phyloP scores from a whole-genome alignment of 1,140 invertebrate species.

The Pachypsylla venusta region DNA sequence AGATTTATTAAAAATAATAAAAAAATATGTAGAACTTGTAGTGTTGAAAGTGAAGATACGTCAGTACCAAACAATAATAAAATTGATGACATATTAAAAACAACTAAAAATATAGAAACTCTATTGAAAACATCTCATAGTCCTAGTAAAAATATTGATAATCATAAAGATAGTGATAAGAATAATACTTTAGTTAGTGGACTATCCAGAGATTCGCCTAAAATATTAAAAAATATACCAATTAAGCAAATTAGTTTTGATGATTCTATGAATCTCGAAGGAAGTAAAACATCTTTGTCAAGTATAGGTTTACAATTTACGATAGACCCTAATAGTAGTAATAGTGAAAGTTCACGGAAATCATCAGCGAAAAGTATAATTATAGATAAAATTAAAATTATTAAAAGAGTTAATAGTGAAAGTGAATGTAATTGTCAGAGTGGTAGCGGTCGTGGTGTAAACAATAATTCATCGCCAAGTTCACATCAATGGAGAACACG shows the following conservation, averaged over 20 bases:
- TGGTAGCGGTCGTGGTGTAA: not conserved
- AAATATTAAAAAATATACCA: not conserved
- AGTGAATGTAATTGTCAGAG: not conserved
- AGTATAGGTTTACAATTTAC: not conserved
- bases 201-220: not conserved
- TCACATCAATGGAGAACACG: constrained; percentile 19
- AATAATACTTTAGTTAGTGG: too few relatives aligned
- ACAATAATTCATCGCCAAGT: too few relatives aligned
- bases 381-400: not conserved
- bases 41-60: not conserved
- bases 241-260: not conserved
- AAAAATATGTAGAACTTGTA: not conserved
- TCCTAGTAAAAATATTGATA: not conserved
- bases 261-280: constrained; percentile 6
- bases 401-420: not conserved
- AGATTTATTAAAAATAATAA: not conserved
- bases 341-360: not conserved
- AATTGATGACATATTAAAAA: too few relatives aligned
- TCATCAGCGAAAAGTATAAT: not conserved
- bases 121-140: not conserved
- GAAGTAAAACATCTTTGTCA: not conserved
- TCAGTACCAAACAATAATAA: not conserved
- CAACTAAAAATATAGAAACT: too few relatives aligned
- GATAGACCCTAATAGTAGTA: not conserved
- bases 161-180: not conserved